A percentile compares a stretch with the other conserved stretches of the same genome.
phyloP scores from a whole-genome alignment of 1,140 invertebrate species.

The Caenorhabditis remanei region DNA sequence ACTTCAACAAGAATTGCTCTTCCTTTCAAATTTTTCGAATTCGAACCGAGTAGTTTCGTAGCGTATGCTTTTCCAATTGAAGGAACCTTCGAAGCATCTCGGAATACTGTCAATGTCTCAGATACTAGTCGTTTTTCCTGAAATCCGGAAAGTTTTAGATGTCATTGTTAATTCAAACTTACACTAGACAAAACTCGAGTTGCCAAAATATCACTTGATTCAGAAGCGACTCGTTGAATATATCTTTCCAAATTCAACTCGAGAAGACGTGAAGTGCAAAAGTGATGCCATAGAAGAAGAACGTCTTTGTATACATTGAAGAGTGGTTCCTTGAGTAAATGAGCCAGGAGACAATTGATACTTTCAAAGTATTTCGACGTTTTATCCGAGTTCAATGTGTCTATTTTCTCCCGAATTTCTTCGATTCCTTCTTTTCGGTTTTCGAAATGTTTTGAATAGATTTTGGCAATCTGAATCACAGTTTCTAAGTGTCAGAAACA shows the following conservation, averaged over 20 bases:
- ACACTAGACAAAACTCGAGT: constrained; percentile 26
- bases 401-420: constrained; percentile 56
- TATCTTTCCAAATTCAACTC: constrained; percentile 40
- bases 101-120: constrained; percentile 48
- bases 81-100: constrained; percentile 58
- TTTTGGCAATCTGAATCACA: constrained; percentile 62
- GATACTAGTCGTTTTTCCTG: constrained; percentile 47
- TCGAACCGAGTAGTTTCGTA: constrained; percentile 8
- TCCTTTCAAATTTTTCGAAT: constrained; percentile 31
- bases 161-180: background rate
- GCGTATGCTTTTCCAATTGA: constrained; percentile 6
- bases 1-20: constrained; percentile 22
- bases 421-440: constrained; percentile 59
- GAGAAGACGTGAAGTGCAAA: constrained; percentile 1
- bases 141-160: background rate
- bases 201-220: constrained; percentile 41
- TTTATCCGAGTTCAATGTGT: constrained; percentile 56
- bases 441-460: constrained; percentile 66
- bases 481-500: background rate
- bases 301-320: constrained; percentile 64
- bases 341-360: constrained; percentile 58
- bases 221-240: constrained; percentile 60
- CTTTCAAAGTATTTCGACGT: constrained; percentile 54
- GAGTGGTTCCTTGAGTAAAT: constrained; percentile 61
- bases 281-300: constrained; percentile 57